Evolutionary conservation across 2,113 vertebrate species (phyloP), one percentile per base, ranked within the genome.

Genomic region (Calyptomena viridis): DNA sequence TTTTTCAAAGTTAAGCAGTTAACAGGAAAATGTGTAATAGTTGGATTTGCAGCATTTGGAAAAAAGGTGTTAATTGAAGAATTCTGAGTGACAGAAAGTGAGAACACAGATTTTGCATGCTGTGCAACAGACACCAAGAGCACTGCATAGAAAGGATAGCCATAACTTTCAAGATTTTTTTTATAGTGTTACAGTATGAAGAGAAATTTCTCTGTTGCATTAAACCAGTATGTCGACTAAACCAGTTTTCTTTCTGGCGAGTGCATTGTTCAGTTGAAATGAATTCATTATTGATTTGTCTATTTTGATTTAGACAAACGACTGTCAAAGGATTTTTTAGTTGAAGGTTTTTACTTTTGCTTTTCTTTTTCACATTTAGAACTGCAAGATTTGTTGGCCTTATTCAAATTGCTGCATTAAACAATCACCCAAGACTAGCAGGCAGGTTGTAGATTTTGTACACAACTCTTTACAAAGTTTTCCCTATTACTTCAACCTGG

Each of bases 51-150:
- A 85, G 56, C 47, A 64, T 88, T 83, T 76, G 14, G 25, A 77
- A 86, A 94, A 83, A 92, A 92, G 46, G 55, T 91, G 73, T 89
- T 94, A 92, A 73, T 79, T 84, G 85, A 69, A 94, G 68, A 86
- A 74, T 68, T 77, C n/a, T n/a, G 31, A 85, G 53, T 86, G 76
- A 89, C 63, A 94, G 89, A 85, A 93, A 49, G 37, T 77, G 74
- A 86, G 40, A 89, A 81, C 20, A 56, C 28, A 56, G 30, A 50
- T 77, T 92, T 92, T 94, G 10, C 5, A 15, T 86, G 46, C 72
- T 90, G 72, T 53, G 68, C 83, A 76, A 89, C 39, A 77, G 58
- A 86, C 74, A 83, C 23, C 17, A 46, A 39, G 55, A 81, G 24
- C 12, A 28, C 14, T 76, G 24, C 30, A 39, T 20, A 53, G 25